Percentiles rank a stretch among this genome's conserved stretches.
phyloP scores from a whole-genome alignment of 2,113 vertebrate species.

The Trinectes maculatus region DNA sequence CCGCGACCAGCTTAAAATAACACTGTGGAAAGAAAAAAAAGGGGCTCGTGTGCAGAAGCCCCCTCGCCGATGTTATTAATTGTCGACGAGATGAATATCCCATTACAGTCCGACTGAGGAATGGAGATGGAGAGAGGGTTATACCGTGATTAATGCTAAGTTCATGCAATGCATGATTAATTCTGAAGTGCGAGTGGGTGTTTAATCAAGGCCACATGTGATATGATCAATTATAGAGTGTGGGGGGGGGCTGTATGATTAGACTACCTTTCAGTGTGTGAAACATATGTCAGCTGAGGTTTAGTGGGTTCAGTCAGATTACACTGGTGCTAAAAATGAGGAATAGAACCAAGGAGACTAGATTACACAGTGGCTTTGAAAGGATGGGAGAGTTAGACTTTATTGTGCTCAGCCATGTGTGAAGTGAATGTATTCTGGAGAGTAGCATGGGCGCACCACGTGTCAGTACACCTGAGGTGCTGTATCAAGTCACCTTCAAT shows the following conservation, averaged over 20 bases:
- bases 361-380: slow-evolving; percentile 56
- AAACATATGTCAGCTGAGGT: slow-evolving; percentile 75
- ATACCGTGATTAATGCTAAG: slow-evolving; percentile 77
- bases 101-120: slow-evolving; percentile 78
- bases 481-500: slow-evolving; percentile 16
- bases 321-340: slow-evolving; percentile 51
- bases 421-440: slow-evolving; percentile 35
- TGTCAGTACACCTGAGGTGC: not conserved
- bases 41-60: slow-evolving; percentile 50
- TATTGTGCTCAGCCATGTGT: slow-evolving; percentile 54
- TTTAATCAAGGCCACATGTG: slow-evolving; percentile 78
- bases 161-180: slow-evolving; percentile 81
- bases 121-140: slow-evolving; percentile 76
- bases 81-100: slow-evolving; percentile 83
- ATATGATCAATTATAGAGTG: slow-evolving; percentile 78
- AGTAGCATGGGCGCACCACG: slow-evolving; percentile 1
- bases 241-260: slow-evolving; percentile 67
- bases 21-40: slow-evolving; percentile 67
- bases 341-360: slow-evolving; percentile 47
- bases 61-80: slow-evolving; percentile 79
- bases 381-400: slow-evolving; percentile 43
- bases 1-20: slow-evolving; percentile 80
- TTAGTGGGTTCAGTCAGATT: slow-evolving; percentile 64
- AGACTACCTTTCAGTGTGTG: slow-evolving; percentile 71
- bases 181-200: slow-evolving; percentile 74